Conservation (phyloP, 2,797 vertebrate genomes). For the Astyanax mexicanus region DNA sequence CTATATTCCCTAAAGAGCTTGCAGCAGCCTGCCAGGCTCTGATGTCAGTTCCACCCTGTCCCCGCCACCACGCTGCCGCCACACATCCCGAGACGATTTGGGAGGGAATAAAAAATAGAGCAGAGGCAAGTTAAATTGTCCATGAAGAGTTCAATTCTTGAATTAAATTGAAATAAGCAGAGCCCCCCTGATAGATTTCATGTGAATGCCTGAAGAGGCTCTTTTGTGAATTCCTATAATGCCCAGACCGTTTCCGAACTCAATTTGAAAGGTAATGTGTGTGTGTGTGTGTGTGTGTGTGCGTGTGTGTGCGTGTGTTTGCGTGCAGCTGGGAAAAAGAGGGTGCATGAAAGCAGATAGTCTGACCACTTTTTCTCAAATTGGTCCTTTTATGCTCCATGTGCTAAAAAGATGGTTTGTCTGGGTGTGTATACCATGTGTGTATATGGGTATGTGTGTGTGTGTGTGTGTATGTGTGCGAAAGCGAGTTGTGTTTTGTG, state of each 20-base stretch:
- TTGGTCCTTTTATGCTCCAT: background rate
- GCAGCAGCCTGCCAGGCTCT: constrained; percentile 54
- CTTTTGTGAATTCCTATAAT: constrained; percentile 61
- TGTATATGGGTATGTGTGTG: constrained; percentile 16
- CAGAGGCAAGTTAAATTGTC: constrained; percentile 51
- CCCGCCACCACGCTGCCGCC: background rate
- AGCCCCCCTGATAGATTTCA: constrained; percentile 46
- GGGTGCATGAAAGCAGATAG: constrained; percentile 36
- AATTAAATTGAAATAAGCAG: constrained; percentile 63
- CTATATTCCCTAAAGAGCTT: constrained; percentile 66
- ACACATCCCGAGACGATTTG: constrained; percentile 18
- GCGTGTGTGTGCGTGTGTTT: too few relatives aligned
- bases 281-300: constrained; percentile 47
- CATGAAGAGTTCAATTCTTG: constrained; percentile 57
- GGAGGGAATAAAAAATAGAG: constrained; percentile 36
- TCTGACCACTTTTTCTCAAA: constrained; percentile 39
- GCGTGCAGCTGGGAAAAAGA: constrained; percentile 47
- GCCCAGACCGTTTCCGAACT: constrained; percentile 53
- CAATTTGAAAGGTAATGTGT: constrained; percentile 57
- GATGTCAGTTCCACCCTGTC: constrained; percentile 55
- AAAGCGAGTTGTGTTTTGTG: background rate
- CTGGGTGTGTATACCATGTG: constrained; percentile 6
- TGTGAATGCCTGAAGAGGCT: constrained; percentile 52
- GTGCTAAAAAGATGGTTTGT: constrained; percentile 40
- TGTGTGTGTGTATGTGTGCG: constrained; percentile 56